Conservation (phyloP, 2,888 invertebrate genomes). For the Drosophila kambysellisi region DNA sequence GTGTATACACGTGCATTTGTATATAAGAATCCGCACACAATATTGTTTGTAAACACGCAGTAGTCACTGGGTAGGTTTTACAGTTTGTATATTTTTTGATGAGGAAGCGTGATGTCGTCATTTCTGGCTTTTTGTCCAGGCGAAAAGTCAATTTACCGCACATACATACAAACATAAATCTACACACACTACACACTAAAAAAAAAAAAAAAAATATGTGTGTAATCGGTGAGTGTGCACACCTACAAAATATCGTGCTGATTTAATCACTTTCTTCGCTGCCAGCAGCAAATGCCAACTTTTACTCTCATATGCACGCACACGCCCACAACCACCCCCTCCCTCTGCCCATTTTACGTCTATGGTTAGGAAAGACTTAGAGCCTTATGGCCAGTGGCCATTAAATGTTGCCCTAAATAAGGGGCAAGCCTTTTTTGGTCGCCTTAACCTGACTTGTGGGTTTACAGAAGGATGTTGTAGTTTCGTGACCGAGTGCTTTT, state of each 20-base stretch:
- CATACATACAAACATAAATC: conserved; percentile 16
- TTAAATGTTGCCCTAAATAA: conserved; percentile 80
- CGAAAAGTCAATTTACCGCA: conserved; percentile 75
- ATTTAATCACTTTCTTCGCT: conserved; percentile 79
- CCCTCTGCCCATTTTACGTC: conserved; percentile 1
- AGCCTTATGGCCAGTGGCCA: conserved; percentile 78
- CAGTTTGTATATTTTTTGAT: conserved; percentile 51
- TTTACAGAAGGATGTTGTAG: conserved; percentile 61
- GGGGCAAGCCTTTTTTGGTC: conserved; percentile 80
- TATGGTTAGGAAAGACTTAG: conserved; percentile 62
- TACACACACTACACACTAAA: conserved; percentile 20
- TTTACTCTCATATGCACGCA: conserved; percentile 70
- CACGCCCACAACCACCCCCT: conserved; percentile 27
- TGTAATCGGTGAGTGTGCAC: conserved; percentile 78
- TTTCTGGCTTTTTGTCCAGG: conserved; percentile 75
- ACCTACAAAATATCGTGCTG: conserved; percentile 82
- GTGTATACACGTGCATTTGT: conserved; percentile 10
- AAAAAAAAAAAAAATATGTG: conserved; percentile 27
- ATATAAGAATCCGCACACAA: conserved; percentile 53
- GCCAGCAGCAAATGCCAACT: conserved; percentile 75
- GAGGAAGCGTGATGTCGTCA: conserved; percentile 78
- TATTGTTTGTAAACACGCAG: conserved; percentile 79
- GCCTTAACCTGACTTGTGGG: conserved; percentile 66
- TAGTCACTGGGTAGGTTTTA: conserved; percentile 69
- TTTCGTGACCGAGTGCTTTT: conserved; percentile 80